A percentile compares a stretch with the other conserved stretches of the same genome.
phyloP scores from a whole-genome alignment of 23 tunicate species.

The Ciona savignyi region DNA sequence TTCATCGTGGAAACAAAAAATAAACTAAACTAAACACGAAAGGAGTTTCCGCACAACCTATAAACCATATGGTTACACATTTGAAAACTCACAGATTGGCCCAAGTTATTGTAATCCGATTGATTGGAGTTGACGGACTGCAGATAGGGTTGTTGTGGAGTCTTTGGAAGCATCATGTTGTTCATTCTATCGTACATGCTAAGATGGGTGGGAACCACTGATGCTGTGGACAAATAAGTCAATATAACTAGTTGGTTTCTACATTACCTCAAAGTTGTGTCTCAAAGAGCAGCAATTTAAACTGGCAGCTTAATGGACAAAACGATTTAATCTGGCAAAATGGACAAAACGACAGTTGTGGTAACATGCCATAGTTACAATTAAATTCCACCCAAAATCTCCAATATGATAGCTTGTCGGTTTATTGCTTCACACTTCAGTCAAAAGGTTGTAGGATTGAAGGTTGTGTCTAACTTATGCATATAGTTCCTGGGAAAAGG shows the following conservation, averaged over 20 bases:
- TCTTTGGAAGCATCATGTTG: not conserved
- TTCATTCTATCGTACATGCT: not conserved
- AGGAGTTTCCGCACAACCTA: no score
- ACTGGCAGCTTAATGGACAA: no score
- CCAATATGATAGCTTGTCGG: no score
- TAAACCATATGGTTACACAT: no score
- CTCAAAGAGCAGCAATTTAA: no score
- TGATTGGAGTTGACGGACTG: not conserved
- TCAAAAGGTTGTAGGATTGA: no score
- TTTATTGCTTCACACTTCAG: no score
- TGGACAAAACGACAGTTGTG: not conserved
- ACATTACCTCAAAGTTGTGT: no score
- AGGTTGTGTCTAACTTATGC: no score
- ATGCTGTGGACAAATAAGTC: not conserved
- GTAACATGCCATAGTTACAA: not conserved
- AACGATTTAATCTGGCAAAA: not conserved
- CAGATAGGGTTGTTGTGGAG: not conserved
- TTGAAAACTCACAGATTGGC: not conserved
- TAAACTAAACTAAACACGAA: no score
- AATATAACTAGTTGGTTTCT: not conserved
- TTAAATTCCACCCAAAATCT: not conserved
- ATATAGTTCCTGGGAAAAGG: no score
- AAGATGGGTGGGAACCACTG: not conserved
- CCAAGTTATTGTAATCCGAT: not conserved
- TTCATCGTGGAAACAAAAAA: no score